phyloP scores from a whole-genome alignment of 2,888 invertebrate species.

The Romanomermis culicivorax region DNA sequence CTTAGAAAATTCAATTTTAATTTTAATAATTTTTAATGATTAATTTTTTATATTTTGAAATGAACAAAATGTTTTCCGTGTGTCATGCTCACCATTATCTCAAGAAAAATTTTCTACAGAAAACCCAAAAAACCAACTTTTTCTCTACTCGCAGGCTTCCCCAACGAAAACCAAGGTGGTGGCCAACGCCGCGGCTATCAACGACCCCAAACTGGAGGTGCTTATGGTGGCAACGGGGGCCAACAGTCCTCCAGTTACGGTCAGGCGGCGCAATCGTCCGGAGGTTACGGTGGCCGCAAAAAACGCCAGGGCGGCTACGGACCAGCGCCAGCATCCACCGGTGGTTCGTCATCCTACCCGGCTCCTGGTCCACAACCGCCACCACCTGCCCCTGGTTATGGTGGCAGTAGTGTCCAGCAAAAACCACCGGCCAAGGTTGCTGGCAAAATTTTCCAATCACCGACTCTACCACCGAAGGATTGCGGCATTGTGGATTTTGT shows the following conservation, averaged over 20 bases:
- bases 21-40: no score
- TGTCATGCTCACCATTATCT: no score
- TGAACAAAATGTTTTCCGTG: no score
- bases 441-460: not conserved
- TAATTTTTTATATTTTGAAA: no score
- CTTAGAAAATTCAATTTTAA: no score
- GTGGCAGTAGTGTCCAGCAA: not conserved
- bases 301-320: not conserved
- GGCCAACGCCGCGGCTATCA: no score
- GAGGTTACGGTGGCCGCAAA: not conserved
- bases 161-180: no score
- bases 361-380: not conserved
- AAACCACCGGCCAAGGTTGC: not conserved
- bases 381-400: not conserved
- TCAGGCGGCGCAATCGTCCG: not conserved
- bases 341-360: not conserved
- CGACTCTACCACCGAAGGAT: constrained; percentile 15
- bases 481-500: constrained; percentile 25
- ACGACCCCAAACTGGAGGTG: not conserved
- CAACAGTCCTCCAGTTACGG: not conserved
- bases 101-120: not conserved
- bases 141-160: no score
- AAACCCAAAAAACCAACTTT: no score
- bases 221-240: constrained; percentile 1
- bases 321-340: not conserved